Evolutionary conservation across 2,113 vertebrate genomes (phyloP).

Genomic region (Patagioenas fasciata): DNA sequence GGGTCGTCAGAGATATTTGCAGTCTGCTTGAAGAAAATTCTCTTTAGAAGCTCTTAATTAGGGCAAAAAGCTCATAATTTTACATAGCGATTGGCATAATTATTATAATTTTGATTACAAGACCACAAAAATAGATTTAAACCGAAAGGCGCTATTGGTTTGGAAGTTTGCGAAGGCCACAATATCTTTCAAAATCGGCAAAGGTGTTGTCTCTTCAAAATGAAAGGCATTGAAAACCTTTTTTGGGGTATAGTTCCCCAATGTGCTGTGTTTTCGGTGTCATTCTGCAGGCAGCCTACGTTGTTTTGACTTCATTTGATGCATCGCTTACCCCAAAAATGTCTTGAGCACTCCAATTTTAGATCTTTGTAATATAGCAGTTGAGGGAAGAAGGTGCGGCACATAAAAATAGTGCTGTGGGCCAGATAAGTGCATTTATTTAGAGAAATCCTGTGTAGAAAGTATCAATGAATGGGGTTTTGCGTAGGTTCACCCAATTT

Average conservation of each 20-base stretch:
- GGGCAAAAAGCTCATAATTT: neutral
- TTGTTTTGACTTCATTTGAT: constrained; percentile 1
- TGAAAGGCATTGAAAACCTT: neutral
- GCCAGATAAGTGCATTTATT: neutral
- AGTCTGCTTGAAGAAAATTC: neutral
- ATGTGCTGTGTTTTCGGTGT: neutral
- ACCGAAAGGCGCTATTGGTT: neutral
- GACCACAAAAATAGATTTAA: neutral
- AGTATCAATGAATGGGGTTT: neutral
- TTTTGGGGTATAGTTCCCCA: neutral
- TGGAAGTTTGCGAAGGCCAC: neutral
- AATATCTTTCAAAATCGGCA: neutral
- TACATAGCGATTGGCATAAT: neutral
- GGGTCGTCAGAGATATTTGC: neutral
- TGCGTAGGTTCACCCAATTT: neutral
- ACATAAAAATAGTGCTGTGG: neutral
- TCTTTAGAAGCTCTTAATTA: neutral
- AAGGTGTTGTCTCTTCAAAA: neutral
- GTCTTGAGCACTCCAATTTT: constrained; percentile 22
- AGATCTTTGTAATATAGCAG: neutral
- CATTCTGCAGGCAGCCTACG: neutral
- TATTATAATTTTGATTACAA: neutral
- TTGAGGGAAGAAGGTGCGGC: neutral
- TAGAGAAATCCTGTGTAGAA: neutral
- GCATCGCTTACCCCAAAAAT: constrained; percentile 6